Percentiles rank a stretch among this genome's conserved stretches.
Conservation (phyloP, 2,113 vertebrate genomes). For the Barnardius zonarius region DNA sequence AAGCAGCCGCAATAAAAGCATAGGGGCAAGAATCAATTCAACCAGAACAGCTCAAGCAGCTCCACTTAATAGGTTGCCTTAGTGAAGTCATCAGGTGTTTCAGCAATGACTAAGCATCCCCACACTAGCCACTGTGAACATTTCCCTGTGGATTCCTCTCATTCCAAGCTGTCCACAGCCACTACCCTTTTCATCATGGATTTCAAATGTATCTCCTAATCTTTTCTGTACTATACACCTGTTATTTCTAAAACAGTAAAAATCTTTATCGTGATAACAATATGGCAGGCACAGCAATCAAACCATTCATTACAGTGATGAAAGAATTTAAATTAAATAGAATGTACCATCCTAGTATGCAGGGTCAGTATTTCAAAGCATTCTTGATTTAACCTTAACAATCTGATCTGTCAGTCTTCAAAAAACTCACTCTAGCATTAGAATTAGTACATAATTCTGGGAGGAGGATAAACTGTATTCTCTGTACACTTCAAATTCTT, state of each 20-base stretch:
- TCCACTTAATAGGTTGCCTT: not conserved
- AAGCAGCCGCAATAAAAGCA: not conserved
- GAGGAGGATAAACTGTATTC: not conserved
- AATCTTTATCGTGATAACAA: not conserved
- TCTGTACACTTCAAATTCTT: not conserved
- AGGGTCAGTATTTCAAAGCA: not conserved
- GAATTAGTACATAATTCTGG: not conserved
- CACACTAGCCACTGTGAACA: not conserved
- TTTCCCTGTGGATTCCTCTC: not conserved
- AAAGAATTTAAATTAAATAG: not conserved
- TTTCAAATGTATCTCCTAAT: not conserved
- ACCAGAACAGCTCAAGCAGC: not conserved
- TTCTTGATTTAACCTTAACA: not conserved
- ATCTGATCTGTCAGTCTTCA: not conserved
- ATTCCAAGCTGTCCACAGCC: not conserved
- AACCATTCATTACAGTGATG: not conserved
- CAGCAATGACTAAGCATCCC: not conserved
- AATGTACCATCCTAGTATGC: not conserved
- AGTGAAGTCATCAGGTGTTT: not conserved
- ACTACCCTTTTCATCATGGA: not conserved
- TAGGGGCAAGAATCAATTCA: not conserved
- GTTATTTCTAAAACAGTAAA: not conserved
- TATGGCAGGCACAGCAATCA: not conserved
- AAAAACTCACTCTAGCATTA: not conserved
- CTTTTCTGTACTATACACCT: not conserved